Base-by-base conservation (phyloP, 37 sponge, comb jelly and placozoan species). In the Chondrosia reniformis region DNA sequence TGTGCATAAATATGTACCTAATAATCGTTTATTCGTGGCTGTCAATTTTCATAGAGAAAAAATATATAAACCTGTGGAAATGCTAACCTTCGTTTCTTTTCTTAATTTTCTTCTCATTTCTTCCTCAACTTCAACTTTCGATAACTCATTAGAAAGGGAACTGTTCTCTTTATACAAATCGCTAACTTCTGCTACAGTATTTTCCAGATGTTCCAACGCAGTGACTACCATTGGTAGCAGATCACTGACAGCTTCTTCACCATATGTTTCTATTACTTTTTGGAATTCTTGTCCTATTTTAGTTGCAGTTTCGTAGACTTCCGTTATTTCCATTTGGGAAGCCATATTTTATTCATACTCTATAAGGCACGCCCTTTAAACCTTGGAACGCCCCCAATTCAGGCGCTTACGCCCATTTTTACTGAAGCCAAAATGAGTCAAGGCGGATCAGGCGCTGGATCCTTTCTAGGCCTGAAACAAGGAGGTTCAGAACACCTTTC, bases 261-360 rank as follows among this genome's bases (percentile, higher is more conserved):
- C 87, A 58, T 87, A 80, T 7, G 71, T 34, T 15, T 61, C 54
- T 21, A 71, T 78, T 7, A 86, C 45, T 40, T 46, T 32, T 69
- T 87, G 81, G 78, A 91, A 84, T 42, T 91, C 84, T 39, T 80
- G 84, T 1, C 84, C 87, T 27, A 91, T 73, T 34, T 61, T 39
- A 45, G 74, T 79, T 17, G 87, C 87, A 21, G 75, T 66, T 0
- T 37, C 74, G 63, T 91, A 80, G 19, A 91, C 84, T 42, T 86
- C 91, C 19, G 64, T 65, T 0, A 89, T 24, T 21, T 80, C 67
- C 38, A 89, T 6, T 36, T 24, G 1, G 24, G 41, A 39, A 30
- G 72, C 72, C 72, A 69, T 69, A n/a, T 24, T 40, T 56, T 28
- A 49, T 49, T 19, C 10, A 49, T 15, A 49, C 52, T 15, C 52